Evolutionary conservation across 2,888 invertebrate species (phyloP).

Genomic region (Eristalinus sepulchralis): DNA sequence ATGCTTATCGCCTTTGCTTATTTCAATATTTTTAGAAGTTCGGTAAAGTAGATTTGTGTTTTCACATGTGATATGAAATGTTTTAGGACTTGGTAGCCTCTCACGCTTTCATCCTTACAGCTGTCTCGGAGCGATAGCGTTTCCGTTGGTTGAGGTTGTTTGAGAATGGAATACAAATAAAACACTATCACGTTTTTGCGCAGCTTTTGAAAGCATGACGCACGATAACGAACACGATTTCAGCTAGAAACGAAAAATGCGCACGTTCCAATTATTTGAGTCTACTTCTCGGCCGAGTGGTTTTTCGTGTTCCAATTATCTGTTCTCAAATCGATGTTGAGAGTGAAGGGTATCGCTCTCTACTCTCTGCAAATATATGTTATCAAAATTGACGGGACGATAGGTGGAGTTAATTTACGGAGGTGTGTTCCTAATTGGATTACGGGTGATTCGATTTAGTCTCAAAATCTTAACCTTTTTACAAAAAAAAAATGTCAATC

Average conservation of each 20-base stretch:
- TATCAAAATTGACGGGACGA: too few species aligned
- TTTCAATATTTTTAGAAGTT: not conserved
- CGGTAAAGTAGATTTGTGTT: not conserved
- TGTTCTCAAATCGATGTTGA: not conserved
- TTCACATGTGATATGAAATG: not conserved
- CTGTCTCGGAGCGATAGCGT: not conserved
- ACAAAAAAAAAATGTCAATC: too few species aligned
- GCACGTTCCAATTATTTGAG: too few species aligned
- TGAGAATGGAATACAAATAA: too few species aligned
- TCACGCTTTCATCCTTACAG: not conserved
- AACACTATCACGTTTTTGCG: not conserved
- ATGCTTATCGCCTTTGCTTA: not conserved
- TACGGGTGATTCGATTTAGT: too few species aligned
- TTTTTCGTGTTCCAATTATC: not conserved
- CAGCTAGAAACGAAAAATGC: too few species aligned
- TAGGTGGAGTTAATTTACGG: too few species aligned
- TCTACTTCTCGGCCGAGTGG: not conserved
- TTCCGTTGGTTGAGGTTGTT: not conserved
- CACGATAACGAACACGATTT: too few species aligned
- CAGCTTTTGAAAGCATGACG: not conserved
- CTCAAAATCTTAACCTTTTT: too few species aligned
- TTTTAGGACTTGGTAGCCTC: not conserved
- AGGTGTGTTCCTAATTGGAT: too few species aligned
- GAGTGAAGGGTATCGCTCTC: too few species aligned
- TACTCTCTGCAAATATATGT: too few species aligned